Base-by-base conservation (phyloP, 2,888 invertebrate genomes). In the Drosophila recens region DNA sequence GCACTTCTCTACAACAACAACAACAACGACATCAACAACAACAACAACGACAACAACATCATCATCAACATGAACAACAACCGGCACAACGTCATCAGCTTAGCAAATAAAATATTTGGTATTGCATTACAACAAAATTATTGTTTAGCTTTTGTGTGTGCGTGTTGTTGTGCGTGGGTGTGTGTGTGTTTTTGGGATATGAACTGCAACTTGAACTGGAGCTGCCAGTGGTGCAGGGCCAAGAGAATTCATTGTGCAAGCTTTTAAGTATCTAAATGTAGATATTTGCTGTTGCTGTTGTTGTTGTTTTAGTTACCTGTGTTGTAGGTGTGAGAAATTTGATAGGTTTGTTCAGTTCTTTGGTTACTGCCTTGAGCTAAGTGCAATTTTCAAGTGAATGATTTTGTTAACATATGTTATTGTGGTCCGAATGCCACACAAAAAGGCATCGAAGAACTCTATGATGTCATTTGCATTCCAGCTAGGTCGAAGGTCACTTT, bases 71-170 rank as follows among this genome's bases (percentile, higher is more conserved):
- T 46, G 40, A 65, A 42, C 61, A 67, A 27, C 54, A 67, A 51
- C 46, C 67, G 78, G 49, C 54, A 74, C 67, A 78, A 64, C 80
- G 62, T 80, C 82, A 82, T 75, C 70, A 70, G 73, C 72, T 75
- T 85, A 73, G 75, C 79, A 82, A 87, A 87, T 85, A 87, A 57
- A 46, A 69, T 79, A 66, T 76, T 86, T 57, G 72, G 67, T 89
- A 79, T 89, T 87, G 76, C 89, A 89, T 88, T 90, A 90, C 90
- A 89, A 75, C 82, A 75, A 88, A 88, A 87, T 82, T 77, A 84
- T 75, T 81, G 83, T 86, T 72, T 36, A 71, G 48, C 53, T 8
- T 15, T 8, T 34, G 49, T 15, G 48, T 17, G 48, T 51, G 51
- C 57, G 15, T 48, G 15, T 45, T 10, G 38, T 38, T 63, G 75